These are phyloP conservation scores for Ovis canadensis DNA, from an alignment of 2,113 vertebrate genomes.

Conservation along the genomic window DNA sequence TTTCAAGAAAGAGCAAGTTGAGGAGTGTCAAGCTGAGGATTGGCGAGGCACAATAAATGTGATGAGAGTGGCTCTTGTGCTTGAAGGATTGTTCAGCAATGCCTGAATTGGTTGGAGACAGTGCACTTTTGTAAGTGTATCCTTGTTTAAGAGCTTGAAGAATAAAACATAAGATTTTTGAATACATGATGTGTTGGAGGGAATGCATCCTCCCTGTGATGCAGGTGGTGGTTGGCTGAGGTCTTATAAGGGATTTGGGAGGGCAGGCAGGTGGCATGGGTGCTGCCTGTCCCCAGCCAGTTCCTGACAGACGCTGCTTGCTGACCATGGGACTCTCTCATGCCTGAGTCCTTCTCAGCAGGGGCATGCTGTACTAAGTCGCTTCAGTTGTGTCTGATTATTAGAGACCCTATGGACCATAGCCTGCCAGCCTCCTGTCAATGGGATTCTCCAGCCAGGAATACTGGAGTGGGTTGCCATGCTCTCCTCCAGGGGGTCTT, in stretches of 20 bases:
- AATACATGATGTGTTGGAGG: background rate
- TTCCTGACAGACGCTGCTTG: background rate
- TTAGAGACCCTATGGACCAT: background rate
- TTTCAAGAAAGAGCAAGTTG: constrained; percentile 35
- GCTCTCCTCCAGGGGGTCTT: background rate
- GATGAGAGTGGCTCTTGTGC: constrained; percentile 13
- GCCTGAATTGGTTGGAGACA: background rate
- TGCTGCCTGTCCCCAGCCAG: background rate
- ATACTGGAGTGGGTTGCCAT: background rate
- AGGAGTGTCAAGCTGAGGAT: background rate
- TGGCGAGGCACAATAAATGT: background rate
- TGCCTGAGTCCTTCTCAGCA: background rate
- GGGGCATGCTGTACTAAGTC: background rate
- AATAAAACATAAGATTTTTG: background rate
- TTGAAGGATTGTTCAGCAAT: background rate
- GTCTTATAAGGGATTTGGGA: background rate
- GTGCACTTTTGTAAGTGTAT: constrained; percentile 6
- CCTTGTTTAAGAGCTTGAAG: constrained; percentile 5
- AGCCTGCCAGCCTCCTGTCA: background rate
- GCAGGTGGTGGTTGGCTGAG: background rate
- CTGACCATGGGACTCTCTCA: background rate
- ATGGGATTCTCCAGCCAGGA: background rate
- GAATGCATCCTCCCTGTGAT: background rate
- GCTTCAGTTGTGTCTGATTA: background rate
- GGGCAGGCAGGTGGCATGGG: background rate